phyloP scores from a whole-genome alignment of 2,888 invertebrate species.

The Luffia ferchaultella region DNA sequence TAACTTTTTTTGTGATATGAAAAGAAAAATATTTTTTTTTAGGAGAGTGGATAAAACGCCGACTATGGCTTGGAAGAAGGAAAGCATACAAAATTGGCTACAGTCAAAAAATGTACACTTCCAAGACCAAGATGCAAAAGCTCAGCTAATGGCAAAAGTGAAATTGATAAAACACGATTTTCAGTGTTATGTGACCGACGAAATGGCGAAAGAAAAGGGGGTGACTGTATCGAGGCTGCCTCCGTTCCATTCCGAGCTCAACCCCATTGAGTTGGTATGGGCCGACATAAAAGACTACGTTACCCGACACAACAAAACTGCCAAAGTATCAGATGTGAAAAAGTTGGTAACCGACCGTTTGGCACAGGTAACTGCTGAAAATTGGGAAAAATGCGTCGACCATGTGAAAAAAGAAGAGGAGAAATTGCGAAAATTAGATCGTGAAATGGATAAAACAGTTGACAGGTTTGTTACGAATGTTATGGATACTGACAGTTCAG shows the following conservation, averaged over 20 bases:
- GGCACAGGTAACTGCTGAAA: neutral
- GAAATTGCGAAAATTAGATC: neutral
- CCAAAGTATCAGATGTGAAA: neutral
- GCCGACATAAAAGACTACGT: neutral
- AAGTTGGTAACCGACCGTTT: neutral
- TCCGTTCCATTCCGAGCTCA: neutral
- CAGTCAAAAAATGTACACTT: neutral
- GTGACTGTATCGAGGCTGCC: neutral
- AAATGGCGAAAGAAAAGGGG: neutral
- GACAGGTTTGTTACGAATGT: neutral
- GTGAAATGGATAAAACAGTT: neutral
- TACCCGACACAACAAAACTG: neutral
- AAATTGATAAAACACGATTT: neutral
- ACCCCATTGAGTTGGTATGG: neutral
- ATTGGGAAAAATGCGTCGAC: neutral
- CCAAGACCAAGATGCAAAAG: neutral
- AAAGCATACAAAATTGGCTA: neutral
- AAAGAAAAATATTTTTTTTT: too few relatives aligned
- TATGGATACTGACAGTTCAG: neutral
- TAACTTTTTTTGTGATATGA: too few relatives aligned
- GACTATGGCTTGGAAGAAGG: neutral
- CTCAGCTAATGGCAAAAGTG: neutral
- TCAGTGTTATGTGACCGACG: neutral
- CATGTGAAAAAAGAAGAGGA: neutral
- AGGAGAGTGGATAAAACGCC: neutral